Evolutionary conservation across 2,113 vertebrate species (phyloP), one percentile per base, ranked within the genome.

Genomic region (Atrichornis clamosus): DNA sequence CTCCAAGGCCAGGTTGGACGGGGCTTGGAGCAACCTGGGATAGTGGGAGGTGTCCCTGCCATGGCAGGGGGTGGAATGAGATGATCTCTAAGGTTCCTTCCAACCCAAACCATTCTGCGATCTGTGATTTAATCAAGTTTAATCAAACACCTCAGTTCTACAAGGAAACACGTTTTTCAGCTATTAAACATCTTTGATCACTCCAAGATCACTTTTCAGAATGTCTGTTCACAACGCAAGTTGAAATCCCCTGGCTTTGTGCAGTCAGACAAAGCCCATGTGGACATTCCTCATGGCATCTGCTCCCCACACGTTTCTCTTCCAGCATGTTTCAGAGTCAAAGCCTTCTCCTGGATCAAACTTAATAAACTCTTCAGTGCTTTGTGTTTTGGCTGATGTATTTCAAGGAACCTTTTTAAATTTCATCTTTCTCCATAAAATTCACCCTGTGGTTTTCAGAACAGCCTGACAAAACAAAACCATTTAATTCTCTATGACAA

Each of bases 221-320:
- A n/a, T 8, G 35, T 4, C 17, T 37, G 26, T 13, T 39, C 15
- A 4, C 20, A n/a, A 6, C 15, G 15, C 17, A 7, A 2, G 14
- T 37, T 33, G 64, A 18, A 30, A 23, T 11, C n/a, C 49, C 55
- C 72, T 23, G 28, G 44, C 21, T 77, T 13, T 21, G 58, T 1
- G 27, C 50, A 53, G 39, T 1, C 37, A 19, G 15, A 60, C 1
- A 0, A 24, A 70, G 46, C 35, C 46, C 74, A 20, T 0, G 41
- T 3, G 37, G 35, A 13, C 32, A 2, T 3, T 39, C 16, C 62
- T 46, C 39, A 5, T 2, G 23, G 13, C 58, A 12, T 0, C 14
- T 6, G 5, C 55, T 76, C 63, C 75, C 42, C 56, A 53, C 69
- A 16, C 26, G 3, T 15, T 74, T 9, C 53, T 21, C 22, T n/a